Evolutionary conservation across 1,140 invertebrate genomes (phyloP).

Genomic region (Drosophila micromelanica): DNA sequence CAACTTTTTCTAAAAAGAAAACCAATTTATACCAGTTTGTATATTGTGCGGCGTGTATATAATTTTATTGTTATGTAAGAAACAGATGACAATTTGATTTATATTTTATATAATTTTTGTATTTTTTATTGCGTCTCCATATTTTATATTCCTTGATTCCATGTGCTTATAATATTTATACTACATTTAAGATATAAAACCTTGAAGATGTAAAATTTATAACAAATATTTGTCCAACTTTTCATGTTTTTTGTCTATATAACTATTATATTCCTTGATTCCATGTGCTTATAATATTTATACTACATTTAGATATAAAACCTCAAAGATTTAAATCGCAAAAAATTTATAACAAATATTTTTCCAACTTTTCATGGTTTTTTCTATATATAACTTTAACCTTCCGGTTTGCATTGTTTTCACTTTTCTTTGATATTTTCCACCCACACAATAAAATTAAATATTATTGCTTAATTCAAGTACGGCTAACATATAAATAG

Average conservation of each 20-base stretch:
- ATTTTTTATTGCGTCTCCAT: too few relatives aligned
- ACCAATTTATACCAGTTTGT: not conserved
- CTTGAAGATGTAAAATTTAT: not conserved
- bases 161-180: not conserved
- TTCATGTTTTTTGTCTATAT: slow-evolving; percentile 2
- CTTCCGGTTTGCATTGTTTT: not conserved
- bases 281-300: not conserved
- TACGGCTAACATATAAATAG: slow-evolving; percentile 4
- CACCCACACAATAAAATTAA: slow-evolving; percentile 8
- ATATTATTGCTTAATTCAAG: slow-evolving; percentile 2
- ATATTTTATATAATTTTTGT: too few relatives aligned
- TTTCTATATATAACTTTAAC: not conserved
- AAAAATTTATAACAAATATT: not conserved
- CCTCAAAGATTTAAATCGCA: too few relatives aligned
- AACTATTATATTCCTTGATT: not conserved
- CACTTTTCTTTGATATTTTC: slow-evolving; percentile 7
- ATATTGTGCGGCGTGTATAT: not conserved
- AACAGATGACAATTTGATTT: too few relatives aligned
- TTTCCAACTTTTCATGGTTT: slow-evolving; percentile 1
- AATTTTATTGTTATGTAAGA: not conserved
- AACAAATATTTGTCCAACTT: not conserved
- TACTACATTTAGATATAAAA: not conserved
- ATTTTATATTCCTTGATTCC: not conserved
- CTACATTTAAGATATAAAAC: not conserved
- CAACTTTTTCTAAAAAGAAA: not conserved